Conservation (phyloP, 2,797 vertebrate genomes). For the Botia almorhae region DNA sequence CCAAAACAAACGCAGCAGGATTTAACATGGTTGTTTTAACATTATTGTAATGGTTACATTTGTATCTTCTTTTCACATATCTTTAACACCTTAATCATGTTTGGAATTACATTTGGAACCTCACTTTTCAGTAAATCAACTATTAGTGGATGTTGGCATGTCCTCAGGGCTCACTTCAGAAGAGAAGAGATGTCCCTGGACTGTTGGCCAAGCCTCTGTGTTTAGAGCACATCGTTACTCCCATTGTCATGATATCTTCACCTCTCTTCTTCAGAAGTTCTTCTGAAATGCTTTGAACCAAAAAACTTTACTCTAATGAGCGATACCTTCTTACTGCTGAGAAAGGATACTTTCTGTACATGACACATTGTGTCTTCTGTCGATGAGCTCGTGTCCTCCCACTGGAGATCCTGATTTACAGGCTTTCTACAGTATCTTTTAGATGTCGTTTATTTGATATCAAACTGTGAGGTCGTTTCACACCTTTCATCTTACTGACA, state of each 20-base stretch:
- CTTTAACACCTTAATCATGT: conserved; percentile 50
- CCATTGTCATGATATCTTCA: conserved; percentile 59
- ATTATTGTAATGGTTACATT: conserved; percentile 43
- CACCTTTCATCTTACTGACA: conserved; percentile 75
- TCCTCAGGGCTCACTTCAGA: conserved; percentile 45
- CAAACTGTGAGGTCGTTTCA: conserved; percentile 77
- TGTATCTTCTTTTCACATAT: conserved; percentile 51
- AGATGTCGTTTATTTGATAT: conserved; percentile 78
- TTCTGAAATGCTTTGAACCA: conserved; percentile 85
- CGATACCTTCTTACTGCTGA: conserved; percentile 78
- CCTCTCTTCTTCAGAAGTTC: conserved; percentile 78
- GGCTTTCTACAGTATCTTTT: conserved; percentile 78
- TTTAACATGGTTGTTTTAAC: conserved; percentile 58
- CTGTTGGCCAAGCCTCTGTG: conserved; percentile 42
- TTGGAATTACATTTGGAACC: conserved; percentile 31
- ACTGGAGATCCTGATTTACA: conserved; percentile 83
- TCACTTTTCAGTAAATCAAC: conserved; percentile 45
- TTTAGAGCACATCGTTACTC: conserved; percentile 28
- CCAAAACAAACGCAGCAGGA: conserved; percentile 77
- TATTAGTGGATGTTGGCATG: conserved; percentile 55
- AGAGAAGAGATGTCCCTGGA: conserved; percentile 48
- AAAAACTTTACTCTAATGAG: conserved; percentile 84
- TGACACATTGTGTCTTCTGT: conserved; percentile 14
- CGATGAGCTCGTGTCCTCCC: conserved; percentile 52
- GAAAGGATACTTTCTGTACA: conserved; percentile 75